Conservation (phyloP, 2,797 vertebrate genomes). For the Heterohyrax brucei region DNA sequence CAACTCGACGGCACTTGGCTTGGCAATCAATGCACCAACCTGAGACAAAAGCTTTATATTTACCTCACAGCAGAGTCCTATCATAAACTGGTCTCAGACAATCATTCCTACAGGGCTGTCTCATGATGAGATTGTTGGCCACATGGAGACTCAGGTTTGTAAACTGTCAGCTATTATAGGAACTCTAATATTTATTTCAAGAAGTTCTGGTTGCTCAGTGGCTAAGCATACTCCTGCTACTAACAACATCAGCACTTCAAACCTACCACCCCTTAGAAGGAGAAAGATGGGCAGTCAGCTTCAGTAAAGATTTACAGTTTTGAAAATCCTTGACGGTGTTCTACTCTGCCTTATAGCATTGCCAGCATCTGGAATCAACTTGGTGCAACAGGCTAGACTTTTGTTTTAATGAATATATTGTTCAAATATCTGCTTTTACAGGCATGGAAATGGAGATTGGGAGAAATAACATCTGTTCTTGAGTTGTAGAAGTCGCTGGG, state of each 20-base stretch:
- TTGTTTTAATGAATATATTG: background rate
- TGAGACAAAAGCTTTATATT: background rate
- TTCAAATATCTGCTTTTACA: background rate
- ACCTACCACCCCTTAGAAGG: background rate
- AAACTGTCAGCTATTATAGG: background rate
- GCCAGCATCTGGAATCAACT: background rate
- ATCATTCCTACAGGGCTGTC: background rate
- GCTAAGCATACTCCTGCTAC: no score
- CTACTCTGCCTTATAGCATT: background rate
- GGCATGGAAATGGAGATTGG: background rate
- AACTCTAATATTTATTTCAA: background rate
- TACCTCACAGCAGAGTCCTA: background rate
- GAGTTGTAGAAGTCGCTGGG: background rate
- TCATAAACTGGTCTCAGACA: background rate
- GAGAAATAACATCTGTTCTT: background rate
- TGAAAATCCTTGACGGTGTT: background rate
- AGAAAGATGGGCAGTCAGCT: background rate
- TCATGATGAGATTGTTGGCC: background rate
- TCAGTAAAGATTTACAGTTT: background rate
- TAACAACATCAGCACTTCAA: no score
- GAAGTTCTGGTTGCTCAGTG: background rate
- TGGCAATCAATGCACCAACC: background rate
- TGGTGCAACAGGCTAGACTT: no score
- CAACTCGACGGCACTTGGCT: no score
- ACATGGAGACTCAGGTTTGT: background rate